A percentile compares a stretch with the other conserved stretches of the same genome.
Conservation (phyloP, 2,797 vertebrate species). For the Urocyon cinereoargenteus region DNA sequence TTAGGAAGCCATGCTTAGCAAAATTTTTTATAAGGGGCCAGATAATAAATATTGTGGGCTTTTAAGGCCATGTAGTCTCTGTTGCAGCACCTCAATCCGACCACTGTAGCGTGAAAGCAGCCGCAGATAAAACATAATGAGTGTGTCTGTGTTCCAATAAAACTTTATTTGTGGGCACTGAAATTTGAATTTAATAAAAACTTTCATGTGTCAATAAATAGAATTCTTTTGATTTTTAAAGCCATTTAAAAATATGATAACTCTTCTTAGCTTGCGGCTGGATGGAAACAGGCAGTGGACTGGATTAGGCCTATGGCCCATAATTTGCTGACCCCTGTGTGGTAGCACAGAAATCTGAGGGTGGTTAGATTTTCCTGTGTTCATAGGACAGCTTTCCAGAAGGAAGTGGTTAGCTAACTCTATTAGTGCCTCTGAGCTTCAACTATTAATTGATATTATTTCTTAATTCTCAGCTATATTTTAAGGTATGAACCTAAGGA, state of each 20-base stretch:
- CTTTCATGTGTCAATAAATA: not conserved
- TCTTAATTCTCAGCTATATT: conserved; percentile 90
- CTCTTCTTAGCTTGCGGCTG: not conserved
- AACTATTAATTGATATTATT: conserved; percentile 91
- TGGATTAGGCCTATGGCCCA: not conserved
- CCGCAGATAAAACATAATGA: not conserved
- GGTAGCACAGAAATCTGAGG: conserved; percentile 56
- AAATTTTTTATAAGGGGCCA: not conserved
- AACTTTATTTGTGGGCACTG: not conserved
- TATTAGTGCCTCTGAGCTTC: conserved; percentile 89
- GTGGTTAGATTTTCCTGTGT: conserved; percentile 76
- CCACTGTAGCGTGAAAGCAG: not conserved
- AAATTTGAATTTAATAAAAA: conserved; percentile 57
- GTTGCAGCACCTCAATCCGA: not conserved
- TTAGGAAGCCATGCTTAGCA: not conserved
- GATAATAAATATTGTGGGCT: not conserved
- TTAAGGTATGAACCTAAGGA: conserved; percentile 92
- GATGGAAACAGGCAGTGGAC: not conserved
- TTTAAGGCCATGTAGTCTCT: not conserved
- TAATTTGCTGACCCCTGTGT: not conserved
- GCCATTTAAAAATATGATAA: not conserved
- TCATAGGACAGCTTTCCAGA: conserved; percentile 81
- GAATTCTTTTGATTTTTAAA: conserved; percentile 52
- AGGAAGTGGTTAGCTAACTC: conserved; percentile 86
- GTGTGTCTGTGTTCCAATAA: not conserved